A percentile compares a stretch with the other conserved stretches of the same genome.
These are phyloP conservation scores for Scaptomyza pallida DNA, from an alignment of 1,140 invertebrate genomes.

Conservation along the genomic window DNA sequence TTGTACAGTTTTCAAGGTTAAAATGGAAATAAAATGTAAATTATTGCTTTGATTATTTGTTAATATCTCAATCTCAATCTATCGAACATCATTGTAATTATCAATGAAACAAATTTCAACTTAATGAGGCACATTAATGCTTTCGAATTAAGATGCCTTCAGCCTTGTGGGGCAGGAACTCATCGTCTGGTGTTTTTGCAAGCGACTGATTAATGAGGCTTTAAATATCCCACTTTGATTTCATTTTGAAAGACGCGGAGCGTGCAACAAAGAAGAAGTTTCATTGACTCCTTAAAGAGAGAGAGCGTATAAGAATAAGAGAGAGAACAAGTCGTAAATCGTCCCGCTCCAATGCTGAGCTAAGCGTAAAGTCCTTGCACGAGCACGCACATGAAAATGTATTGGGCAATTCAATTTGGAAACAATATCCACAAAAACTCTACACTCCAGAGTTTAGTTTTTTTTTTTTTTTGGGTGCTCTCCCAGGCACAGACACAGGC, in stretches of 20 bases:
- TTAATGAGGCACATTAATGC: conserved; percentile 75
- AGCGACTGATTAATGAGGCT: conserved; percentile 81
- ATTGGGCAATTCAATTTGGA: conserved; percentile 48
- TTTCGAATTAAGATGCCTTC: conserved; percentile 11
- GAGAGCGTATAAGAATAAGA: conserved; percentile 10
- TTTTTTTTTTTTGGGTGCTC: conserved; percentile 45
- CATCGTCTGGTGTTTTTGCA: conserved; percentile 25
- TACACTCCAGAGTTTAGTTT: conserved; percentile 50
- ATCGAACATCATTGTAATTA: conserved; percentile 55
- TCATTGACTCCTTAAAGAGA: conserved; percentile 72
- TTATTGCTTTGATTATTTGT: too few species aligned
- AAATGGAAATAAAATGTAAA: too few species aligned
- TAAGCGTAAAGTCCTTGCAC: conserved; percentile 37
- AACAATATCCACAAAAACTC: conserved; percentile 67
- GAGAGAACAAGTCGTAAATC: conserved; percentile 47
- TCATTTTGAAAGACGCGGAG: conserved; percentile 75
- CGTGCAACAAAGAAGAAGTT: conserved; percentile 78
- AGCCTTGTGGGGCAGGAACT: conserved; percentile 26
- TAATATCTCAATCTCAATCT: neutral
- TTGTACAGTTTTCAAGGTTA: conserved; percentile 10
- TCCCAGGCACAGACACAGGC: conserved; percentile 32
- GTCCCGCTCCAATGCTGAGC: conserved; percentile 12
- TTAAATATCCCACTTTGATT: conserved; percentile 84
- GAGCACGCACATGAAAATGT: conserved; percentile 45
- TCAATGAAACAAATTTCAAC: conserved; percentile 76